Conservation (phyloP, 2,113 vertebrate species). For the Scartelaos histophorus region DNA sequence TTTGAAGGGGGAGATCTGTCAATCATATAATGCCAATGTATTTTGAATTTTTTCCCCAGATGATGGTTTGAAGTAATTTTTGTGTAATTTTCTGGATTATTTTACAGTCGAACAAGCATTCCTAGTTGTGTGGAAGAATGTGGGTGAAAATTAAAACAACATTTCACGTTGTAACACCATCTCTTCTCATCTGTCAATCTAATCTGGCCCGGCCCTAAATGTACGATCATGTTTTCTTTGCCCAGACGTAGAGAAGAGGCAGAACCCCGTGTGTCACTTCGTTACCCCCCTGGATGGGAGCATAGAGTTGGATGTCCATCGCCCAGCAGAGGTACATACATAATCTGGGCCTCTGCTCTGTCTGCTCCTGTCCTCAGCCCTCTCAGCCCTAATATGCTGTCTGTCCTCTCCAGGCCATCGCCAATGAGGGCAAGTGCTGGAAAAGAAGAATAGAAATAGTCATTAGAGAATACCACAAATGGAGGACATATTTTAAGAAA, state of each 20-base stretch:
- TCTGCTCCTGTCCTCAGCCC: constrained; percentile 14
- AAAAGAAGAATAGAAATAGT: constrained; percentile 95
- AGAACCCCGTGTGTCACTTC: constrained; percentile 95
- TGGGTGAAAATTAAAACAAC: no score
- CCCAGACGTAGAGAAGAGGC: constrained; percentile 91
- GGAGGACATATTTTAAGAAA: constrained; percentile 99
- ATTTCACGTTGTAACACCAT: no score
- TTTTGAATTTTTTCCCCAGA: no score
- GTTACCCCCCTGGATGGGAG: constrained; percentile 92
- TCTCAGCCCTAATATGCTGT: constrained; percentile 10
- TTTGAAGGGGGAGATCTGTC: no score
- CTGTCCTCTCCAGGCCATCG: constrained; percentile 78
- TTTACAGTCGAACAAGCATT: no score
- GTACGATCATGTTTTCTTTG: background rate
- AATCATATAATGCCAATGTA: no score
- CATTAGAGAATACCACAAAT: constrained; percentile 96
- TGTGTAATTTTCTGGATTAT: no score
- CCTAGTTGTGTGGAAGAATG: no score
- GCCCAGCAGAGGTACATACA: constrained; percentile 85
- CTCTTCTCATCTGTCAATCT: no score
- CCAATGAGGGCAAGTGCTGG: constrained; percentile 92
- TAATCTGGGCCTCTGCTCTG: background rate
- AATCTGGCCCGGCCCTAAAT: background rate
- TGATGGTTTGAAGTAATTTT: no score
- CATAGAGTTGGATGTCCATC: constrained; percentile 85